Conservation (phyloP, 2,797 vertebrate species). For the Clarias laeviceps region DNA sequence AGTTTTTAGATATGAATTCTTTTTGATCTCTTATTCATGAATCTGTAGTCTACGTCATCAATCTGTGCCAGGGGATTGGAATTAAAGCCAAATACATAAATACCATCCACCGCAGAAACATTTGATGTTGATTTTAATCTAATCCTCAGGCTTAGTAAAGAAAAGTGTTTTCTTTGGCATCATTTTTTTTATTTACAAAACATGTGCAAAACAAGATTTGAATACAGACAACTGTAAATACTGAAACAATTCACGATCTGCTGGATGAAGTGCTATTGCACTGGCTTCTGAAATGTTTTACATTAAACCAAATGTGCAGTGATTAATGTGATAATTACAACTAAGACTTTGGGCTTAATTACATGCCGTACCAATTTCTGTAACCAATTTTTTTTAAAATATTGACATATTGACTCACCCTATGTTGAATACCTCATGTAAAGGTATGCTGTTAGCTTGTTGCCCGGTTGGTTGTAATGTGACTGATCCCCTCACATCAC, state of each 20-base stretch:
- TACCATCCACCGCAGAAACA: constrained; percentile 11
- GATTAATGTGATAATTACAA: not conserved
- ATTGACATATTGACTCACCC: not conserved
- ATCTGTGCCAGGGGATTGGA: constrained; percentile 37
- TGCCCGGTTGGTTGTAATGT: constrained; percentile 52
- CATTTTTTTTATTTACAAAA: not conserved
- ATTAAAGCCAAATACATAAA: constrained; percentile 22
- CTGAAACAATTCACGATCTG: too few species aligned
- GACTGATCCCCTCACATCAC: constrained; percentile 67
- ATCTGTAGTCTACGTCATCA: constrained; percentile 29
- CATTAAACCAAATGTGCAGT: not conserved
- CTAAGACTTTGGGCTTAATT: not conserved
- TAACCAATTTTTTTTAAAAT: not conserved
- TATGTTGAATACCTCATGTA: not conserved
- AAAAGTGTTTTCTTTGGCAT: not conserved
- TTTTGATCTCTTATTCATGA: constrained; percentile 53
- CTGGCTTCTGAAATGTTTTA: too few species aligned
- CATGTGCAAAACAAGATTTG: not conserved
- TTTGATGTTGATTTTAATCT: constrained; percentile 54
- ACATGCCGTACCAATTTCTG: not conserved
- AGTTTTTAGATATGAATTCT: constrained; percentile 24
- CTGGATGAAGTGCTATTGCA: too few species aligned
- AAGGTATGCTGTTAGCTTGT: constrained; percentile 54
- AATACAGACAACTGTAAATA: too few species aligned
- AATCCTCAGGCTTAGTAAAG: constrained; percentile 58